Base-by-base conservation (phyloP, 2,888 invertebrate genomes). In the Endotricha flammealis region DNA sequence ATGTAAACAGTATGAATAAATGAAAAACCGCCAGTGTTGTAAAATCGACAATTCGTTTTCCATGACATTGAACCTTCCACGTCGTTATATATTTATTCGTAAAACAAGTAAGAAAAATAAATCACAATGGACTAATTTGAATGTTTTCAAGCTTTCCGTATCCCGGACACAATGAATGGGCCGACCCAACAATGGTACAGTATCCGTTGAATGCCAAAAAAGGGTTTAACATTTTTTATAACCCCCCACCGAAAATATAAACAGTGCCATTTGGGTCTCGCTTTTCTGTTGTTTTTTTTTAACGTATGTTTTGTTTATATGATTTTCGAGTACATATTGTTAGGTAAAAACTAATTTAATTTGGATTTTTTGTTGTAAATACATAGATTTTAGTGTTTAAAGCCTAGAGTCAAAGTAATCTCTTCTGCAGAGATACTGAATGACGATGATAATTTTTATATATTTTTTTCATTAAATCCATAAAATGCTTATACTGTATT, bases 51-150 rank as follows among this genome's bases (percentile, higher is more conserved):
- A 31, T 43, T 4, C 24, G 48, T 57, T 51, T 44, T 32, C 38
- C 51, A 46, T 58, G 60, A 65, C 63, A 66, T 61, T 69, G 64
- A 65, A 64, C 67, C 28, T 64, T 58, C 46, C 49, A 56, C 55
- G 57, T 54, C 55, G 57, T 50, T 50, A 47, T 46, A 50, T 50
- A 45, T 58, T 59, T 61, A 62, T 66, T 66, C 62, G 60, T 56
- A 55, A 57, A 55, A 49, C 52, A 57, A 47, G 46, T 57, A 67
- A 69, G 66, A 72, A 76, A 72, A 72, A 75, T 65, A 70, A 70
- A 67, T 65, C 71, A 80, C 73, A 79, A 74, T 76, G 63, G 69
- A 68, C 70, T 74, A 77, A 81, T 81, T 81, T 80, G 69, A 76
- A 78, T 78, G 74, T 78, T 78, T 74, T 66, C 68, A 63, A 63